phyloP scores from a whole-genome alignment of 2,888 invertebrate genomes.

The Prosapia bicincta region DNA sequence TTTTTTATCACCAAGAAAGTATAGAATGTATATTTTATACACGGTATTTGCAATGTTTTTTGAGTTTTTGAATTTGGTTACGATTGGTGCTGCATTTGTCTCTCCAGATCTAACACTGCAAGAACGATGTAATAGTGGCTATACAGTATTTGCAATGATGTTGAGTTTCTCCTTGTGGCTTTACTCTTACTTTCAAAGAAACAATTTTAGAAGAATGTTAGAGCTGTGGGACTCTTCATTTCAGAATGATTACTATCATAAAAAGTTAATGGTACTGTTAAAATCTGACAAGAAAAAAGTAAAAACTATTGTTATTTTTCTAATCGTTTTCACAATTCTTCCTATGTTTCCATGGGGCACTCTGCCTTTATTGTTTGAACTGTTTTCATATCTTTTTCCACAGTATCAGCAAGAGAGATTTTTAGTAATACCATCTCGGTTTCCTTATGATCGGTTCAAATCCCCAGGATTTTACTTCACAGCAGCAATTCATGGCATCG shows the following conservation, averaged over 20 bases:
- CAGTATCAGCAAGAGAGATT: not conserved
- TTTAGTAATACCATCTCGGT: conserved; percentile 4
- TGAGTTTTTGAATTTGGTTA: not conserved
- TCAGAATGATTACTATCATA: not conserved
- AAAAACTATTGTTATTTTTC: not conserved
- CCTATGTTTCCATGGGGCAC: conserved; percentile 18
- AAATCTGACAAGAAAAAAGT: not conserved
- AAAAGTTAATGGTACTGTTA: not conserved
- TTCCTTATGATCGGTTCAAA: conserved; percentile 6
- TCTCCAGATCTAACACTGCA: not conserved
- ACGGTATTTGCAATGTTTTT: not conserved
- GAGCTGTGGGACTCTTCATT: conserved; percentile 10
- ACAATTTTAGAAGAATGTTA: not conserved
- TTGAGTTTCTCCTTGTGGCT: not conserved
- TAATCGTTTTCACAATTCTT: conserved; percentile 3
- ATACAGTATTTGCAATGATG: conserved; percentile 5
- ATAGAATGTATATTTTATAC: not conserved
- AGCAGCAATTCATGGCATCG: conserved; percentile 1
- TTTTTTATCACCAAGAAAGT: not conserved
- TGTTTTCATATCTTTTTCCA: not conserved
- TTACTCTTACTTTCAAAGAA: not conserved
- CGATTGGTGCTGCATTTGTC: conserved; percentile 4
- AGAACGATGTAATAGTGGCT: conserved; percentile 14
- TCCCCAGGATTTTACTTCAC: conserved; percentile 10
- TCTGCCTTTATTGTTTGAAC: conserved; percentile 6